These are phyloP conservation scores for Prosopocoilus inquinatus DNA, from an alignment of 2,888 invertebrate genomes.

Conservation along the genomic window DNA sequence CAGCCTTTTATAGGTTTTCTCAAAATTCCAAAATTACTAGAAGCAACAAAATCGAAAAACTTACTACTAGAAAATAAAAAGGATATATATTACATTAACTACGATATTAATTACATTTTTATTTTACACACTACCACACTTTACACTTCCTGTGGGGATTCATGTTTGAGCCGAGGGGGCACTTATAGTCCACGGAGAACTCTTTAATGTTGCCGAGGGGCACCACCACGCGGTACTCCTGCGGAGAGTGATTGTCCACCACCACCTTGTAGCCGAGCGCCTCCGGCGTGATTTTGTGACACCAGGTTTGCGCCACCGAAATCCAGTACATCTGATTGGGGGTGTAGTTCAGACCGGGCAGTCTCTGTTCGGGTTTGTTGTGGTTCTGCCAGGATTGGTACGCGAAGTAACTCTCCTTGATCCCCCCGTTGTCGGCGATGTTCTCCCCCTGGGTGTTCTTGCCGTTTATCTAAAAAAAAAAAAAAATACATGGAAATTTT, in stretches of 20 bases:
- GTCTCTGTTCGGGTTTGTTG: slow-evolving; percentile 40
- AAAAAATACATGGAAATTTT: no score
- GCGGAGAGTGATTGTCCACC: slow-evolving; percentile 51
- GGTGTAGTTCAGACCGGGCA: slow-evolving; percentile 45
- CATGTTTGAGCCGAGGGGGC: slow-evolving; percentile 58
- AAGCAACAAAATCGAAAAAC: no score
- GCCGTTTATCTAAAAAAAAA: slow-evolving; percentile 72
- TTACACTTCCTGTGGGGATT: slow-evolving; percentile 62
- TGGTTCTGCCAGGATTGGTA: slow-evolving; percentile 43
- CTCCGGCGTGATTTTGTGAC: slow-evolving; percentile 48
- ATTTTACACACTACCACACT: slow-evolving; percentile 54
- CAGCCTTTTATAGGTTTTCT: no score
- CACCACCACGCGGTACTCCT: slow-evolving; percentile 59
- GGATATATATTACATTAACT: no score
- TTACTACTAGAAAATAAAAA: no score
- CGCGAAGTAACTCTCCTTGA: slow-evolving; percentile 76
- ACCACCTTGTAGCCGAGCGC: slow-evolving; percentile 43
- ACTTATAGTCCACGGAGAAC: slow-evolving; percentile 62
- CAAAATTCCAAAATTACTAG: no score
- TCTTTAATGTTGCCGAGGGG: slow-evolving; percentile 60
- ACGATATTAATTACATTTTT: no score
- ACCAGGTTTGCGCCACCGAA: slow-evolving; percentile 62
- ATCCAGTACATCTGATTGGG: slow-evolving; percentile 59
- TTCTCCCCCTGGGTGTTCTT: slow-evolving; percentile 92
- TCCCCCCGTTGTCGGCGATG: slow-evolving; percentile 92